Evolutionary conservation across 2,888 invertebrate species (phyloP).

Genomic region (Aspidiotus destructor): DNA sequence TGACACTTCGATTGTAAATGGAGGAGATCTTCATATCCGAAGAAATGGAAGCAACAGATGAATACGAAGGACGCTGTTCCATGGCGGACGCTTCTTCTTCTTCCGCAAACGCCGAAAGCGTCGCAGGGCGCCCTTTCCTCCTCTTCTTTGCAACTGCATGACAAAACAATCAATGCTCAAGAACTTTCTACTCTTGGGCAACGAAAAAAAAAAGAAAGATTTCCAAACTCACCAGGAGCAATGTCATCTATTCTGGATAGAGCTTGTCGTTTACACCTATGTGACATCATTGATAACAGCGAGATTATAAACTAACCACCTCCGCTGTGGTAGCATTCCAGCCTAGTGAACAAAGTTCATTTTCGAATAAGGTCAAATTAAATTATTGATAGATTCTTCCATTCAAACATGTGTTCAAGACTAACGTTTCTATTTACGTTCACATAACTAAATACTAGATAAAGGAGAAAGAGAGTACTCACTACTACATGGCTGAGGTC

Average conservation of each 20-base stretch:
- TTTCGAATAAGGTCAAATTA: background rate
- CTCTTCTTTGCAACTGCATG: conserved; percentile 52
- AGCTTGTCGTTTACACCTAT: conserved; percentile 62
- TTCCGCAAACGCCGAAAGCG: conserved; percentile 43
- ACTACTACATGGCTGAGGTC: conserved; percentile 31
- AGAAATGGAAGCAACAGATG: conserved; percentile 21
- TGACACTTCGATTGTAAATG: conserved; percentile 73
- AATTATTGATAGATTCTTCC: background rate
- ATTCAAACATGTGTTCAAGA: background rate
- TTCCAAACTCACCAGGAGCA: conserved; percentile 45
- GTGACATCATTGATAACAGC: conserved; percentile 50
- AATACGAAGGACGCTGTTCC: conserved; percentile 46
- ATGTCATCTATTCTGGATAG: conserved; percentile 52
- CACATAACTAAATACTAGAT: background rate
- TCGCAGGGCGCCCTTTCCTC: conserved; percentile 55
- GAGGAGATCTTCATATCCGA: conserved; percentile 64
- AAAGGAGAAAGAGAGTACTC: background rate
- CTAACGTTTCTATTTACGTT: background rate
- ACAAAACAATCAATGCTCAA: background rate
- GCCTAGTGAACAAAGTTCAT: conserved; percentile 36
- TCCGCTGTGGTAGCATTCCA: conserved; percentile 39
- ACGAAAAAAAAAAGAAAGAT: too few relatives aligned
- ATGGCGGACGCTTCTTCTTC: conserved; percentile 49
- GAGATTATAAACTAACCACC: conserved; percentile 39
- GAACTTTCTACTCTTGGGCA: background rate